A percentile compares a stretch with the other conserved stretches of the same genome.
phyloP scores from a whole-genome alignment of 2,797 vertebrate species.

The Heterohyrax brucei region DNA sequence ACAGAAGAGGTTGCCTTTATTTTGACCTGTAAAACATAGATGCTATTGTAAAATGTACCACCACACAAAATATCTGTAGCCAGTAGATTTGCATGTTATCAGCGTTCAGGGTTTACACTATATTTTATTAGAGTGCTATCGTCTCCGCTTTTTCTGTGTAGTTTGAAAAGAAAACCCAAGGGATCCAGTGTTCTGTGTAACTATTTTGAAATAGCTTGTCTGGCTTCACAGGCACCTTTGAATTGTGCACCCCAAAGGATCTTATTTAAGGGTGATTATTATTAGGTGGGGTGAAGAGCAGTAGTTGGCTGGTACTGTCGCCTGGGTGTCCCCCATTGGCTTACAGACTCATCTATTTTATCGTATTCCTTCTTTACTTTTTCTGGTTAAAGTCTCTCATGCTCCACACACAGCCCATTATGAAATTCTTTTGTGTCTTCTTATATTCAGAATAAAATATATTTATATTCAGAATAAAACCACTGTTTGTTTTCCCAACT shows the following conservation, averaged over 20 bases:
- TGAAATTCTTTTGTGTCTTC: neutral
- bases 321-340: neutral
- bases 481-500: neutral
- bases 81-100: constrained; percentile 12
- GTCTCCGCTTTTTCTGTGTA: neutral
- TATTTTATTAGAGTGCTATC: constrained; percentile 27
- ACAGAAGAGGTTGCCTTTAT: constrained; percentile 54
- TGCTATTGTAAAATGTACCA: constrained; percentile 54
- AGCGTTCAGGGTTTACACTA: neutral
- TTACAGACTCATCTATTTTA: neutral
- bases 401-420: neutral
- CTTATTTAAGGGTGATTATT: constrained; percentile 4
- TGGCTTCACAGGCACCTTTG: neutral
- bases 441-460: neutral
- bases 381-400: neutral
- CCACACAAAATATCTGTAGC: constrained; percentile 30
- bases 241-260: neutral
- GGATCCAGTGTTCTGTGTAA: neutral
- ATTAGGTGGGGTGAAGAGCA: neutral
- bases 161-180: constrained; percentile 46
- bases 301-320: neutral
- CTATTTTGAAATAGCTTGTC: neutral
- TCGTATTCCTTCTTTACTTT: constrained; percentile 7
- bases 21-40: constrained; percentile 61
- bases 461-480: neutral